Base-by-base conservation (phyloP, 2,113 vertebrate species). In the Rissa tridactyla region DNA sequence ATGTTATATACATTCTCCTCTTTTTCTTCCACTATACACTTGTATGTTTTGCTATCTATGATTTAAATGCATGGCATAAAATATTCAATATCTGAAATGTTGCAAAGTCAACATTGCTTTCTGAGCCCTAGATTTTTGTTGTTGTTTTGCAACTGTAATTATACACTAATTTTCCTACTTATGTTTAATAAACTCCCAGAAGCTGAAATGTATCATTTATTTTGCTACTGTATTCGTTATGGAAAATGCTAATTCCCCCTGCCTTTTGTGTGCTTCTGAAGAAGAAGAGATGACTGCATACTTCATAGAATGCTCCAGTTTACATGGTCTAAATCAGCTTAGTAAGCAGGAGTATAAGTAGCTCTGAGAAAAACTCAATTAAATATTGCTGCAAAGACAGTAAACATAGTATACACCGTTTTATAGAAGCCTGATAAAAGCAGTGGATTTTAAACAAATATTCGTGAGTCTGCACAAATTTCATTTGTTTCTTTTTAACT, bases 61-160 rank as follows among this genome's bases (percentile, higher is more conserved):
- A 76, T 78, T 92, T 83, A 93, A 95, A 91, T 71, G 13, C 44
- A 8, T 69, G 32, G 58, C 78, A 94, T 96, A 82, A 97, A 97
- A 92, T 91, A 93, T 76, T 93, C 52, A 92, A 9, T 51, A 36
- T 76, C 57, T 86, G 49, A 93, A 91, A 82, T 71, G 55, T 11
- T 92, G 77, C 77, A 77, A 92, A 96, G 55, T 79, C 70, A 96
- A 82, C 90, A 47, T 23, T 79, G 73, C 55, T 92, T 82, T 91
- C 87, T 66, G 42, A 96, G 84, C 62, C 38, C 64, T 77, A 79
- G 25, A 60, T 73, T 95, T 90, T 72, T 89, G 61, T 82, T 91
- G 46, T n/a, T 92, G 52, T 82, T 88, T 92, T 94, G 58, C 40
- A 95, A 20, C 46, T 23, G 6, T 94, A 89, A 92, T 95, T 87